Conservation (phyloP, 2,113 vertebrate species). For the Melierax canorus region DNA sequence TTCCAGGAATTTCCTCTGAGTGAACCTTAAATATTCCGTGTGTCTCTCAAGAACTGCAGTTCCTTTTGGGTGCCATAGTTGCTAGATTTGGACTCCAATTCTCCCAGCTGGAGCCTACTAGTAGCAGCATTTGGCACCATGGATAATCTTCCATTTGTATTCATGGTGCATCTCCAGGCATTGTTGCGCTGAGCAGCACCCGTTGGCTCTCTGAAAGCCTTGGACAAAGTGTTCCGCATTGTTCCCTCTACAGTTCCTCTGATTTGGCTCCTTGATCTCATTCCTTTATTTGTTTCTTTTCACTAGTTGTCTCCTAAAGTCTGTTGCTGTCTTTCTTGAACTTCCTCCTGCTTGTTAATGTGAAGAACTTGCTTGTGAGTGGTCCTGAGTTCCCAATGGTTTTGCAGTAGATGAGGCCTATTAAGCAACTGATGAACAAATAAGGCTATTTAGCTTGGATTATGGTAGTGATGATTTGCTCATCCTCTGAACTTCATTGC, state of each 20-base stretch:
- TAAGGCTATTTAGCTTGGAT: background rate
- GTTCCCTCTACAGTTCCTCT: background rate
- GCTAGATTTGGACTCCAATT: background rate
- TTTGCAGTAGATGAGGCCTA: background rate
- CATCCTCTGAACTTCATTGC: background rate
- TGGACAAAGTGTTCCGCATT: rapidly evolving
- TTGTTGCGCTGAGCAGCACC: background rate
- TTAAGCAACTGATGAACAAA: background rate
- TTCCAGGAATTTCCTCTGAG: background rate
- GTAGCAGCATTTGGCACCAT: background rate
- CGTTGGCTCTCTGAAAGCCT: rapidly evolving
- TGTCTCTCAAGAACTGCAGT: background rate
- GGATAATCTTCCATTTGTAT: background rate
- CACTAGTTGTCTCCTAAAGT: background rate
- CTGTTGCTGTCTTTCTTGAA: background rate
- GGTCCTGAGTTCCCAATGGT: background rate
- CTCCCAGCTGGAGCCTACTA: background rate
- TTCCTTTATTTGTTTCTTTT: background rate
- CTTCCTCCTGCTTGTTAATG: background rate
- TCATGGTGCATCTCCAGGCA: background rate
- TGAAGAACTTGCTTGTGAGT: background rate
- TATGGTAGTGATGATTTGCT: background rate
- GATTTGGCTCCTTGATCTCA: background rate
- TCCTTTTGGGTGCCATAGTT: background rate
- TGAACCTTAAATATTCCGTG: background rate